Evolutionary conservation across 2,797 vertebrate species (phyloP).

Genomic region (Lutra lutra): DNA sequence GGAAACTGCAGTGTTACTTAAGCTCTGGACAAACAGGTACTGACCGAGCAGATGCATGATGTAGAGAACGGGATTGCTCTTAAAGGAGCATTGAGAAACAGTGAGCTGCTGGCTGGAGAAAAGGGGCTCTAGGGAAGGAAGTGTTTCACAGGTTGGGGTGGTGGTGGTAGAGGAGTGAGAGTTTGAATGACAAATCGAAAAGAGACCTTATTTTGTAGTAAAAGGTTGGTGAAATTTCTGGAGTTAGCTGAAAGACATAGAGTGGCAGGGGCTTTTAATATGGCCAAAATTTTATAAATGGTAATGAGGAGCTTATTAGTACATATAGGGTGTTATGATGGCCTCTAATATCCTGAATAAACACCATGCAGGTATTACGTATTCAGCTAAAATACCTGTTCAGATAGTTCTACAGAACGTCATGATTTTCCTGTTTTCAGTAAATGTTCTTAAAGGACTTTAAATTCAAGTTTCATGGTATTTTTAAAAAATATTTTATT

Average conservation of each 20-base stretch:
- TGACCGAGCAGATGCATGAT: neutral
- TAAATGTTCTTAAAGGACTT: neutral
- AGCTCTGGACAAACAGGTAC: neutral
- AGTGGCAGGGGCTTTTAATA: neutral
- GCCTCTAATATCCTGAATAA: neutral
- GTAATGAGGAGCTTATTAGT: neutral
- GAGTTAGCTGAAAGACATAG: neutral
- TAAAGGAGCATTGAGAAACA: neutral
- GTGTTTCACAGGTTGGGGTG: neutral
- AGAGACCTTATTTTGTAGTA: neutral
- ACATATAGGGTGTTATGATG: too few relatives aligned
- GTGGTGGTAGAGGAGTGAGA: neutral
- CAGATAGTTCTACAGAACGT: neutral
- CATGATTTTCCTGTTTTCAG: neutral
- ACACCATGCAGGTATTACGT: neutral
- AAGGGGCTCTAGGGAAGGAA: neutral
- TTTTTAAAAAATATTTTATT: neutral
- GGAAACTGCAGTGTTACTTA: neutral
- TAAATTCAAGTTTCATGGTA: neutral
- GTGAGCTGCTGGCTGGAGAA: neutral
- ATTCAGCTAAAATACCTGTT: neutral
- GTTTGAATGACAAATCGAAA: neutral
- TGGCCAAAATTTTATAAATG: neutral
- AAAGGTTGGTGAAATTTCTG: neutral
- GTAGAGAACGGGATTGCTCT: neutral